These are phyloP conservation scores for Cydia fagiglandana DNA, from an alignment of 1,140 invertebrate species.

Conservation along the genomic window DNA sequence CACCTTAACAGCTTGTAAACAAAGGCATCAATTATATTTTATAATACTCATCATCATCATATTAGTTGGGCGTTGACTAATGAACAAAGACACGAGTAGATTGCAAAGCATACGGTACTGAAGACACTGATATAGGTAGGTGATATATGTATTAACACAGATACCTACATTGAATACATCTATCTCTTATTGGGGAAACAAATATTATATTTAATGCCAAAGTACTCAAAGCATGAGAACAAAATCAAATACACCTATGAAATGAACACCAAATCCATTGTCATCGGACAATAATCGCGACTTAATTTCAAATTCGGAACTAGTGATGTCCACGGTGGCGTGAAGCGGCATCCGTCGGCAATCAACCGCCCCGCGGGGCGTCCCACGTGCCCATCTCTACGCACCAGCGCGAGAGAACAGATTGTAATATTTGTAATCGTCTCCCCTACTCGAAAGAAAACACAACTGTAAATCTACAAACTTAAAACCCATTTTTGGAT, in stretches of 20 bases:
- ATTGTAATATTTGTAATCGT: conserved; percentile 34
- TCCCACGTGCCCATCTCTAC: conserved; percentile 58
- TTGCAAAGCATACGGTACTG: neutral
- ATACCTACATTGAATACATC: neutral
- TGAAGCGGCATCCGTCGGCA: conserved; percentile 64
- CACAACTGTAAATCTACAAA: conserved; percentile 24
- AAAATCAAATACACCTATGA: neutral
- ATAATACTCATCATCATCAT: neutral
- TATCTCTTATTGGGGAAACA: neutral
- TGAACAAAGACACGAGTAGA: too few species aligned
- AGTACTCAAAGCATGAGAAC: neutral
- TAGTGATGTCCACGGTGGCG: conserved; percentile 60
- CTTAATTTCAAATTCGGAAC: conserved; percentile 52
- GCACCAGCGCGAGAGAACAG: conserved; percentile 52
- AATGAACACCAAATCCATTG: neutral
- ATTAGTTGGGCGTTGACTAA: too few species aligned
- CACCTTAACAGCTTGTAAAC: conserved; percentile 29
- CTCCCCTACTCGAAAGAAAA: conserved; percentile 12
- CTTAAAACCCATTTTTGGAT: neutral
- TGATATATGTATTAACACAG: too few species aligned
- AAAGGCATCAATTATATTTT: conserved; percentile 21
- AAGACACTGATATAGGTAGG: neutral
- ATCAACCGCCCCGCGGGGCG: conserved; percentile 63
- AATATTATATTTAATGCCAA: neutral
- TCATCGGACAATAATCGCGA: conserved; percentile 23